Evolutionary conservation across 2,113 vertebrate genomes (phyloP).

Genomic region (Camelus bactrianus): DNA sequence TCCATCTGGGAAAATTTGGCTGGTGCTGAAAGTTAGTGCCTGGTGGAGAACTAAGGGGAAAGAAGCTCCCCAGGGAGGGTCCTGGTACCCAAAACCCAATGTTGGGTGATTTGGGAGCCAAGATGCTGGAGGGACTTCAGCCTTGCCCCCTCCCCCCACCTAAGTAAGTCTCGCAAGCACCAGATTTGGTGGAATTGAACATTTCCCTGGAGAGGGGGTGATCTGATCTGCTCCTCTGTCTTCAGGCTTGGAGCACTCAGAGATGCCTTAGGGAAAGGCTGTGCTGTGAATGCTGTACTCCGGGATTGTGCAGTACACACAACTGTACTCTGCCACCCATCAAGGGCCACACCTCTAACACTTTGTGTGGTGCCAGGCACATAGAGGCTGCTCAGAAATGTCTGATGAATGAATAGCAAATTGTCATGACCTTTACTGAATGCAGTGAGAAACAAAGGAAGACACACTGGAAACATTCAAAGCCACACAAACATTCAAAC

Average conservation of each 20-base stretch:
- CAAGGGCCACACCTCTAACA: no score
- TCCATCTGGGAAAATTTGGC: not conserved
- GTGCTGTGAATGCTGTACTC: not conserved
- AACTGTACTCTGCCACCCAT: not conserved
- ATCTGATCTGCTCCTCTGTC: not conserved
- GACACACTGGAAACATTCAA: not conserved
- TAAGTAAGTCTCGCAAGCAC: not conserved
- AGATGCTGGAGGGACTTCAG: not conserved
- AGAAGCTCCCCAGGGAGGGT: not conserved
- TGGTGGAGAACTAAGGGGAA: not conserved
- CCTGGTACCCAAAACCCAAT: not conserved
- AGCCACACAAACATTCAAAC: no score
- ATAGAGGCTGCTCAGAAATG: not conserved
- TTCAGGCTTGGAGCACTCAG: not conserved
- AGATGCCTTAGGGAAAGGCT: not conserved
- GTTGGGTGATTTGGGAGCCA: not conserved
- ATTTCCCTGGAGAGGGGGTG: not conserved
- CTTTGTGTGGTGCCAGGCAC: not conserved
- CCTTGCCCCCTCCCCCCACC: no score
- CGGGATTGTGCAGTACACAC: not conserved
- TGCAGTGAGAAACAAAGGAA: not conserved
- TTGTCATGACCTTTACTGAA: not conserved
- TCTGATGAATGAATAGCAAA: not conserved
- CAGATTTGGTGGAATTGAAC: not conserved
- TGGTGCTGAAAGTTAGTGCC: conserved; percentile 37